A percentile compares a stretch with the other conserved stretches of the same genome.
phyloP scores from a whole-genome alignment of 2,113 vertebrate genomes.

The Felis chaus region DNA sequence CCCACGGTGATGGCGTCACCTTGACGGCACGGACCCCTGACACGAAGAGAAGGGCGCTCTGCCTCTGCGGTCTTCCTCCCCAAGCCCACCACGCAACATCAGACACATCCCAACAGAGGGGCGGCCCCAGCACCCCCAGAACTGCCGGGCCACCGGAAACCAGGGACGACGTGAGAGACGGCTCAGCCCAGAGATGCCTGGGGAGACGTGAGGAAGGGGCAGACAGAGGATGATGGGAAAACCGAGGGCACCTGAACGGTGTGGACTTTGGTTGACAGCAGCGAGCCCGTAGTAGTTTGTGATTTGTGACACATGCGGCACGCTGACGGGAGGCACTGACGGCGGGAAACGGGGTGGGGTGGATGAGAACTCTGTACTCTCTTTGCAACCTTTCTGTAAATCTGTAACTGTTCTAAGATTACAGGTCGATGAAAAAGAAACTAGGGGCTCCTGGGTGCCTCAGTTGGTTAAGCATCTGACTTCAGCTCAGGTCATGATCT shows the following conservation, averaged over 20 bases:
- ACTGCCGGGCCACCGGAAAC: not conserved
- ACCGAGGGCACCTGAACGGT: not conserved
- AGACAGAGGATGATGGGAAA: not conserved
- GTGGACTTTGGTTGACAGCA: not conserved
- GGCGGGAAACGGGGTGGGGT: not conserved
- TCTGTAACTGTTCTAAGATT: not conserved
- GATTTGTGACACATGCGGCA: accelerated
- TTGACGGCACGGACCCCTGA: accelerated
- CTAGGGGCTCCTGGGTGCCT: too few species aligned
- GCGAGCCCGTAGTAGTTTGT: accelerated
- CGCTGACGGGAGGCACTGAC: too few species aligned
- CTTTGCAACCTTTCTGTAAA: not conserved
- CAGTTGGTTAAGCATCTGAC: too few species aligned
- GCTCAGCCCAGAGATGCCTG: not conserved
- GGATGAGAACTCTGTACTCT: not conserved
- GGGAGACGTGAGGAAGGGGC: not conserved
- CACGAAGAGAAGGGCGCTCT: accelerated
- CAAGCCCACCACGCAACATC: too few species aligned
- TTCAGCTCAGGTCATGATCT: too few species aligned
- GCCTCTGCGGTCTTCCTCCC: not conserved
- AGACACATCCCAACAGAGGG: too few species aligned
- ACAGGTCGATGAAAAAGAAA: not conserved
- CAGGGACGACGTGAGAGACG: not conserved
- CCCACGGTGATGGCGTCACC: accelerated
- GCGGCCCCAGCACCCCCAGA: not conserved